phyloP scores from a whole-genome alignment of 2,113 vertebrate species.

The Petaurus breviceps region DNA sequence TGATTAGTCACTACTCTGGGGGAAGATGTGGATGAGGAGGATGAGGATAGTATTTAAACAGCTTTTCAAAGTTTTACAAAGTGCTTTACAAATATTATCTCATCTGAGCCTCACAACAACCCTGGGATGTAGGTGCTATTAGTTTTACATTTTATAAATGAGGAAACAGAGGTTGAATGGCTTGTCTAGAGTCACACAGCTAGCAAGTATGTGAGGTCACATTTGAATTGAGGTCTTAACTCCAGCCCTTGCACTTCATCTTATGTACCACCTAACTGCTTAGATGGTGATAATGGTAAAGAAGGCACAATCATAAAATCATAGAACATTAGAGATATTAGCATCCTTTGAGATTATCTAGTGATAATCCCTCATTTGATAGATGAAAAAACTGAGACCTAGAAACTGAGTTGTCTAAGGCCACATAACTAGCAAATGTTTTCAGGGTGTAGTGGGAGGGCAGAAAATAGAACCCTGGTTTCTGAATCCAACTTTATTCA shows the following conservation, averaged over 20 bases:
- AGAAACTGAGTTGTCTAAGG: too few relatives aligned
- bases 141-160: neutral
- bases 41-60: neutral
- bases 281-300: neutral
- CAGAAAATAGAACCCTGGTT: neutral
- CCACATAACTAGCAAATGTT: neutral
- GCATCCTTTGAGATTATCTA: neutral
- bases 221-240: neutral
- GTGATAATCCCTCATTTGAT: neutral
- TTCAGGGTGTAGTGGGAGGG: neutral
- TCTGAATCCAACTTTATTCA: neutral
- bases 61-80: neutral
- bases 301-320: neutral
- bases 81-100: neutral
- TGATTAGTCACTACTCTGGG: rapidly evolving
- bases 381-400: neutral
- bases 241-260: neutral
- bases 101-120: neutral
- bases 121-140: neutral
- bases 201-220: neutral
- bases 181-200: neutral
- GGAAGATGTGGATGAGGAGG: neutral
- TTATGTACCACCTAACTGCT: neutral
- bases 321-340: neutral
- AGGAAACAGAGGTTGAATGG: neutral